Evolutionary conservation across 2,888 invertebrate species (phyloP).

Genomic region (Eucriotettix oculatus): DNA sequence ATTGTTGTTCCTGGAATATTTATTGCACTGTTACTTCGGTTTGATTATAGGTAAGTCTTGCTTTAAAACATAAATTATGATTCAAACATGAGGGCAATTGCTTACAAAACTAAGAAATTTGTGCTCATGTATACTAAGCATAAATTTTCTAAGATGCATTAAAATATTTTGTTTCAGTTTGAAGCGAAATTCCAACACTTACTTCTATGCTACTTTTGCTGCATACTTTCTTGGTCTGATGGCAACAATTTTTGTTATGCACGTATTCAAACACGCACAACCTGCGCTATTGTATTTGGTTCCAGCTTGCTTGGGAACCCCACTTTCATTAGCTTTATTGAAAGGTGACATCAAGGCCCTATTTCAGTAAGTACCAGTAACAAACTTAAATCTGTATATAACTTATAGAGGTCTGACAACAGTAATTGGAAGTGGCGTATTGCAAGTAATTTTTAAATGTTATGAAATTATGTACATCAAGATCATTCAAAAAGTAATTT

Average conservation of each 20-base stretch:
- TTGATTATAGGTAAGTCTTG: constrained; percentile 52
- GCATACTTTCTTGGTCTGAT: constrained; percentile 90
- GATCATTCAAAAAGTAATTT: too few relatives aligned
- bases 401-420: not conserved
- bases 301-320: constrained; percentile 87
- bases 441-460: too few relatives aligned
- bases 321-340: constrained; percentile 69
- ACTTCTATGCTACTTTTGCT: constrained; percentile 78
- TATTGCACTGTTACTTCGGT: constrained; percentile 87
- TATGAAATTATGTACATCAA: not conserved
- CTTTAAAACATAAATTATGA: not conserved
- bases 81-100: too few relatives aligned
- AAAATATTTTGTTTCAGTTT: constrained; percentile 34
- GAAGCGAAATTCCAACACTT: constrained; percentile 61
- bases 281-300: constrained; percentile 95
- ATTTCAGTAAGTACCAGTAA: constrained; percentile 58
- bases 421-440: not conserved
- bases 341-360: constrained; percentile 80
- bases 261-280: constrained; percentile 94
- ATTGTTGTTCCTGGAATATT: constrained; percentile 99
- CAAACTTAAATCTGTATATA: too few relatives aligned
- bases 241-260: constrained; percentile 94
- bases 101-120: not conserved
- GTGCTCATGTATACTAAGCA: not conserved
- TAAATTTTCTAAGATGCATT: not conserved